phyloP scores from a whole-genome alignment of 1,140 invertebrate genomes.

The Pseudoatta argentina region DNA sequence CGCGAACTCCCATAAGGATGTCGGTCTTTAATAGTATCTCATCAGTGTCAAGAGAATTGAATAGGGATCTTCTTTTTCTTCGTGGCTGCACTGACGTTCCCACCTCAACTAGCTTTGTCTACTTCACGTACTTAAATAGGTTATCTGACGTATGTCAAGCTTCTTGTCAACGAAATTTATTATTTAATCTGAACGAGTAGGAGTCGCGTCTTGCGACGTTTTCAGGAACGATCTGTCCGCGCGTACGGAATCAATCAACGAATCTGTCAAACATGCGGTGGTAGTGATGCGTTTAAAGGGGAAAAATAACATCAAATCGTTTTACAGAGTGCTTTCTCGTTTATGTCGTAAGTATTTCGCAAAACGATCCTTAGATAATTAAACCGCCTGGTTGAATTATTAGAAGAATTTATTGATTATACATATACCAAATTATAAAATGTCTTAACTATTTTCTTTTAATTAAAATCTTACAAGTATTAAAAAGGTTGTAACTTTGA shows the following conservation, averaged over 20 bases:
- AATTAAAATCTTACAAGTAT: background rate
- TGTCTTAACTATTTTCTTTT: background rate
- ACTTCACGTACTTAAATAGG: conserved; percentile 68
- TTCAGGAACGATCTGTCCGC: conserved; percentile 29
- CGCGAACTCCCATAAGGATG: too few species aligned
- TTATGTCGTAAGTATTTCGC: conserved; percentile 84
- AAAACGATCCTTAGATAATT: conserved; percentile 25
- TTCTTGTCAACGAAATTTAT: conserved; percentile 63
- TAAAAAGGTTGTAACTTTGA: background rate
- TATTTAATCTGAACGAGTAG: conserved; percentile 57
- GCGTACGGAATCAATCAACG: conserved; percentile 34
- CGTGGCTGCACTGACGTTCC: background rate
- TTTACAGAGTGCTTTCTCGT: conserved; percentile 84
- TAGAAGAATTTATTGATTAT: background rate
- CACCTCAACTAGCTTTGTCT: conserved; percentile 15
- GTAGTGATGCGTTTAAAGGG: conserved; percentile 85
- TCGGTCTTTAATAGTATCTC: too few species aligned
- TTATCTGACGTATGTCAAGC: conserved; percentile 76
- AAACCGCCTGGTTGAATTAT: background rate
- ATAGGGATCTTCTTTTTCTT: background rate
- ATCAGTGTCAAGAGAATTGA: background rate
- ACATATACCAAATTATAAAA: background rate
- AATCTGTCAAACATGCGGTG: conserved; percentile 78
- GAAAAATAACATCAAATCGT: conserved; percentile 84
- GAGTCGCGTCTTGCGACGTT: conserved; percentile 39